These are phyloP conservation scores for Elanoides forficatus DNA, from an alignment of 2,113 vertebrate genomes.

Conservation along the genomic window DNA sequence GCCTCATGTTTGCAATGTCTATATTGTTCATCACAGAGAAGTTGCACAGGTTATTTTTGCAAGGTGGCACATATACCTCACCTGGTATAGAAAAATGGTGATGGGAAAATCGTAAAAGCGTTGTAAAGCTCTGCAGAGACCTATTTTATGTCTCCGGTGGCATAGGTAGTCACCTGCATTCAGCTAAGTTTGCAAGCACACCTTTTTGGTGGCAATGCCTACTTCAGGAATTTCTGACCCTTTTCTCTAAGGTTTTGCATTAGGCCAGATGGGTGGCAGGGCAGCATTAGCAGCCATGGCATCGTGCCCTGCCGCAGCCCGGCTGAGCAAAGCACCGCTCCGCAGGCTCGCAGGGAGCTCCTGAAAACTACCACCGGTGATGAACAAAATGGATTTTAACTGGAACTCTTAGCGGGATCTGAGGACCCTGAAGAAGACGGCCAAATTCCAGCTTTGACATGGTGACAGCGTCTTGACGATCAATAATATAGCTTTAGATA, in stretches of 20 bases:
- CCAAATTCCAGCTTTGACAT: background rate
- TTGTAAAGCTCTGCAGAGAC: background rate
- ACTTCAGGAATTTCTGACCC: background rate
- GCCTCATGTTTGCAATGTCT: background rate
- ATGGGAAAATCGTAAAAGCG: background rate
- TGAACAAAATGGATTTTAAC: background rate
- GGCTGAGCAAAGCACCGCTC: background rate
- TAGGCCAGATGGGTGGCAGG: accelerated
- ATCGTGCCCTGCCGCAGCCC: background rate
- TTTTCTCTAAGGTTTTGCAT: background rate
- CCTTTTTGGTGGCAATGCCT: background rate
- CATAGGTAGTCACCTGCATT: background rate
- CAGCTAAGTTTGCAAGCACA: background rate
- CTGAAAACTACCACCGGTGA: background rate
- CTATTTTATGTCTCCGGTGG: background rate
- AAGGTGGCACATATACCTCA: background rate
- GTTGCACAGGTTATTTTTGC: background rate
- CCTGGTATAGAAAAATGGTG: background rate
- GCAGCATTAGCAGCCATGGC: background rate
- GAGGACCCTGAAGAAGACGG: background rate
- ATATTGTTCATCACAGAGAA: background rate
- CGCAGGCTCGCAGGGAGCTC: background rate
- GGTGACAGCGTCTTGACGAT: background rate
- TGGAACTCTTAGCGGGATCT: background rate
- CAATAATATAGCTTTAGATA: background rate